phyloP scores from a whole-genome alignment of 2,888 invertebrate species.

The Siphlonurus alternatus region DNA sequence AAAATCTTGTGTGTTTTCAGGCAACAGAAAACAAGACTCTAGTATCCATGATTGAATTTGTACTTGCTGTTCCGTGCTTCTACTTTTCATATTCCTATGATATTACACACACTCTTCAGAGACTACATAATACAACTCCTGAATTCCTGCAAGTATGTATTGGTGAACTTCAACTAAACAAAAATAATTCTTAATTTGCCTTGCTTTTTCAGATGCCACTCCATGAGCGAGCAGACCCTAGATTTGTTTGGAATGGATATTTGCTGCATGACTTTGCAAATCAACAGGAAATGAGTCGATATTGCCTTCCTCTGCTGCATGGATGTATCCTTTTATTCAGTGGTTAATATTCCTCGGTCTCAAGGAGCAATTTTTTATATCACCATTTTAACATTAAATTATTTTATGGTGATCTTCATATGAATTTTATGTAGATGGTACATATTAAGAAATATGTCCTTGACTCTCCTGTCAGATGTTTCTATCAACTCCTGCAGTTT shows the following conservation, averaged over 20 bases:
- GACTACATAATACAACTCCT: slow-evolving; percentile 64
- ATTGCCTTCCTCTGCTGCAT: slow-evolving; percentile 76
- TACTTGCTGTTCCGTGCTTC: slow-evolving; percentile 67
- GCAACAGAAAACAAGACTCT: slow-evolving; percentile 69
- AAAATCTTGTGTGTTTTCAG: slow-evolving; percentile 26
- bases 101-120: slow-evolving; percentile 78
- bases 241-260: slow-evolving; percentile 89
- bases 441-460: too few species aligned
- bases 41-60: slow-evolving; percentile 64
- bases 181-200: slow-evolving; percentile 6
- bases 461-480: slow-evolving; percentile 38
- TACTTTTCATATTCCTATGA: slow-evolving; percentile 94
- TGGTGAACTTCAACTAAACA: slow-evolving; percentile 5
- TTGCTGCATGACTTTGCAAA: slow-evolving; percentile 54
- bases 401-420: too few species aligned
- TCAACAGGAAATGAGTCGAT: slow-evolving; percentile 56
- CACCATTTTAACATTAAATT: too few species aligned
- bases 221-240: slow-evolving; percentile 59
- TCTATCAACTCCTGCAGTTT: slow-evolving; percentile 63
- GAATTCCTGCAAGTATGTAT: slow-evolving; percentile 54
- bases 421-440: too few species aligned
- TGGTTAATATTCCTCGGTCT: background rate
- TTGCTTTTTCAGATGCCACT: slow-evolving; percentile 42
- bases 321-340: slow-evolving; percentile 59
- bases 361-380: too few species aligned